Evolutionary conservation across 2,797 vertebrate species (phyloP).

Genomic region (Pelobates cultripes): DNA sequence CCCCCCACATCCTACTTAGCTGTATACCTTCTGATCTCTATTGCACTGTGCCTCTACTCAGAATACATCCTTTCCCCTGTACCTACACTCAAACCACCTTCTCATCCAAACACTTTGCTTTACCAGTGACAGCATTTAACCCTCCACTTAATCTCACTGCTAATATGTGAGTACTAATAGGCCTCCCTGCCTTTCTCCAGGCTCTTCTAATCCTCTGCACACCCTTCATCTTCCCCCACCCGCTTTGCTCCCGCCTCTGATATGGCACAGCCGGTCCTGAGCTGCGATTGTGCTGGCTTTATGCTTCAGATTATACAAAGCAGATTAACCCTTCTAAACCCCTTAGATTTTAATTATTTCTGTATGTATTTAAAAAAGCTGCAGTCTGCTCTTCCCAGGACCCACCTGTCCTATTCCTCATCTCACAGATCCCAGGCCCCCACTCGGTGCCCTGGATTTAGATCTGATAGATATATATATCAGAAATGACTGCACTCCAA

Average conservation of each 20-base stretch:
- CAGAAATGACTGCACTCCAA: no score
- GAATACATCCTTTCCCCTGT: slow-evolving; percentile 64
- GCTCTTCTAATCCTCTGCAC: slow-evolving; percentile 41
- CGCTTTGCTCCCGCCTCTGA: slow-evolving; percentile 56
- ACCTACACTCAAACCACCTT: no score
- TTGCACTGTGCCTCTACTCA: slow-evolving; percentile 61
- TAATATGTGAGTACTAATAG: slow-evolving; percentile 45
- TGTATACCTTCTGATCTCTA: slow-evolving; percentile 3
- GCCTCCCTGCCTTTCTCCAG: slow-evolving; percentile 54
- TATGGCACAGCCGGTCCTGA: slow-evolving; percentile 68
- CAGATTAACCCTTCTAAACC: slow-evolving; percentile 89
- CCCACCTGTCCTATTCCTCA: slow-evolving; percentile 69
- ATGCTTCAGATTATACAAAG: slow-evolving; percentile 86
- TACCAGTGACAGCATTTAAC: not conserved
- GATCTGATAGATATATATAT: no score
- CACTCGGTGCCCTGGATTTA: slow-evolving; percentile 46
- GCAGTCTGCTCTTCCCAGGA: slow-evolving; percentile 76
- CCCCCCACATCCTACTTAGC: not conserved
- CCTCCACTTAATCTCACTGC: slow-evolving; percentile 16
- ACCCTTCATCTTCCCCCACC: slow-evolving; percentile 28
- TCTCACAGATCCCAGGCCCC: slow-evolving; percentile 67
- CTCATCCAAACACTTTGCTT: not conserved
- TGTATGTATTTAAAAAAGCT: slow-evolving; percentile 89
- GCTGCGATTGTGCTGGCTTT: slow-evolving; percentile 80
- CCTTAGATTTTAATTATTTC: slow-evolving; percentile 94